These are phyloP conservation scores for Heliconius himera DNA, from an alignment of 1,140 invertebrate genomes.

Conservation along the genomic window DNA sequence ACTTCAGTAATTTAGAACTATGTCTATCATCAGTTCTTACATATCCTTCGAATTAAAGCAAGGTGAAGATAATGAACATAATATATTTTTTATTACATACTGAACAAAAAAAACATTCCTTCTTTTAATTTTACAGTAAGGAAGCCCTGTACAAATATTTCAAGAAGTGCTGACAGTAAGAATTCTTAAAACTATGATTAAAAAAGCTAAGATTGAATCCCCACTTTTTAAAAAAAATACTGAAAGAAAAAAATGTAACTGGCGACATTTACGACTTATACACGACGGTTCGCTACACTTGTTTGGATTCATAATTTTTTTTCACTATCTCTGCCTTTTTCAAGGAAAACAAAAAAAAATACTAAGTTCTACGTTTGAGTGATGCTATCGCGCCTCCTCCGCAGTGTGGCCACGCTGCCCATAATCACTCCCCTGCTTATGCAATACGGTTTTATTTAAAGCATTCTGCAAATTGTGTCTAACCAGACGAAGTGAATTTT, in stretches of 20 bases:
- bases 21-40: too few species aligned
- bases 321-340: not conserved
- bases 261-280: constrained; percentile 16
- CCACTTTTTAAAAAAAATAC: too few species aligned
- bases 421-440: constrained; percentile 5
- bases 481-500: not conserved
- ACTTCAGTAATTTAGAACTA: too few species aligned
- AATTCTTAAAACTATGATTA: not conserved
- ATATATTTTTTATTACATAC: too few species aligned
- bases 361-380: constrained; percentile 14
- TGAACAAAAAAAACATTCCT: not conserved
- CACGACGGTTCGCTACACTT: constrained; percentile 13
- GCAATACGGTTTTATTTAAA: constrained; percentile 17
- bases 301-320: constrained; percentile 17
- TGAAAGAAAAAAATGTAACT: not conserved
- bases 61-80: too few species aligned
- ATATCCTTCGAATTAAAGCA: too few species aligned
- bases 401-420: not conserved
- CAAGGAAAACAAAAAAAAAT: constrained; percentile 11
- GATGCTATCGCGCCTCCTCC: constrained; percentile 10
- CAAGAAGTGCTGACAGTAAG: not conserved
- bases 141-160: not conserved
- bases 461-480: not conserved
- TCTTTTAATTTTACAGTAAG: not conserved
- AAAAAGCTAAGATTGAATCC: too few species aligned